phyloP scores from a whole-genome alignment of 2,113 vertebrate genomes.

The Paramisgurnus dabryanus region DNA sequence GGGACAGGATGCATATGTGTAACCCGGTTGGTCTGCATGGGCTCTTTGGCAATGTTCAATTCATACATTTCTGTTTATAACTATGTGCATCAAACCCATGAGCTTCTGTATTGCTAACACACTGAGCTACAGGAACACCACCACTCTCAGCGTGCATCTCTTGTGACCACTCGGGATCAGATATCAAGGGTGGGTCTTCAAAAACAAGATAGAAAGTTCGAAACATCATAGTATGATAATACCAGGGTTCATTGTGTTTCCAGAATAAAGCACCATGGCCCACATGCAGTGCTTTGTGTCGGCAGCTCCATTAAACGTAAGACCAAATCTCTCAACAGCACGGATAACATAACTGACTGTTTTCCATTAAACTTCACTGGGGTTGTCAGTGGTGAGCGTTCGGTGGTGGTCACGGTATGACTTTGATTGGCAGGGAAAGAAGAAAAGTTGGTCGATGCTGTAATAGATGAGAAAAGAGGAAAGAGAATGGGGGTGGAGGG shows the following conservation, averaged over 20 bases:
- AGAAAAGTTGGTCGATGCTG: background rate
- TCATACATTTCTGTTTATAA: no score
- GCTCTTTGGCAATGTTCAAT: no score
- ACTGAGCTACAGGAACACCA: no score
- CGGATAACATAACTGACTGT: background rate
- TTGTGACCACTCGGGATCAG: no score
- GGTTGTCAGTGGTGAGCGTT: background rate
- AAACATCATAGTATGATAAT: no score
- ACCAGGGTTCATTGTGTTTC: no score
- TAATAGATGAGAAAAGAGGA: conserved; percentile 55
- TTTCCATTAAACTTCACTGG: conserved; percentile 25
- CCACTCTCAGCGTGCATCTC: no score
- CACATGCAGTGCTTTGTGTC: conserved; percentile 6
- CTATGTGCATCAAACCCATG: no score
- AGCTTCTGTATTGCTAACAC: no score
- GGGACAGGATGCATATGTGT: conserved; percentile 27
- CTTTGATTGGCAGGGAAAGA: background rate
- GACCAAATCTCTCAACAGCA: conserved; percentile 3
- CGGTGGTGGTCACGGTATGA: background rate
- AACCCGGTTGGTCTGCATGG: conserved; percentile 28
- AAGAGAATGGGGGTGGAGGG: conserved; percentile 57
- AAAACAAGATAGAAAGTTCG: no score
- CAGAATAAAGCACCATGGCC: background rate
- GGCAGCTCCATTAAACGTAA: no score
- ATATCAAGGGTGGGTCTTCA: no score